Evolutionary conservation across 2,113 vertebrate species (phyloP), one percentile per base, ranked within the genome.

Genomic region (Willisornis vidua): DNA sequence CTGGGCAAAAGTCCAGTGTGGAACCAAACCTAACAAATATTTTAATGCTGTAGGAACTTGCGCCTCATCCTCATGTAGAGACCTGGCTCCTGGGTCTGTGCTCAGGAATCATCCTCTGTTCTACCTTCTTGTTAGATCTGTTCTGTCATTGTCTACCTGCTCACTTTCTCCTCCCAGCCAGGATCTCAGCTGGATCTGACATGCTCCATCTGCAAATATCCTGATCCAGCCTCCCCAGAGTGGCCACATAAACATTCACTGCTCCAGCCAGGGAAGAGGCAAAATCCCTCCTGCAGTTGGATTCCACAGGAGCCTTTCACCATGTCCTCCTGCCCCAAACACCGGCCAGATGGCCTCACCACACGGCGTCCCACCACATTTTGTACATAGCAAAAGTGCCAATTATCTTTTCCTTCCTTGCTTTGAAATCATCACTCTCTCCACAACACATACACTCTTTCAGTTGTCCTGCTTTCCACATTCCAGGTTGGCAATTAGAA

Each of bases 401-500:
- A 94, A 54, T n/a, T 86, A 66, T 46, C 37, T 62, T 79, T 81
- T 82, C 87, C 68, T 73, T 31, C 74, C 73, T 62, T 59, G 59
- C 79, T 73, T 81, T 63, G 41, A 70, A 75, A 65, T 14, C 31
- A 37, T 58, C 52, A 12, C 73, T 79, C 25, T 71, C 29, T 75
- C 39, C 59, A 22, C 31, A 84, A 92, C 91, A 76, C 28, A 80
- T 25, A 61, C 55, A 55, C 41, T 58, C 58, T 80, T 77, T 77
- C 72, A 49, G 54, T 78, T 85, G 75, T 97, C 93, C 96, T 71
- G 94, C 89, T 97, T 96, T 97, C 91, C 55, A 75, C 48, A 22
- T 93, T 87, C 46, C 92, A 96, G 70, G 89, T 95, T 97, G 89
- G 90, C 97, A 98, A 98, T 98, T 98, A 98, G 96, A 97, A 91